Evolutionary conservation across 2,888 invertebrate species (phyloP), one percentile per base, ranked within the genome.

Genomic region (Mechanitis mazaeus): DNA sequence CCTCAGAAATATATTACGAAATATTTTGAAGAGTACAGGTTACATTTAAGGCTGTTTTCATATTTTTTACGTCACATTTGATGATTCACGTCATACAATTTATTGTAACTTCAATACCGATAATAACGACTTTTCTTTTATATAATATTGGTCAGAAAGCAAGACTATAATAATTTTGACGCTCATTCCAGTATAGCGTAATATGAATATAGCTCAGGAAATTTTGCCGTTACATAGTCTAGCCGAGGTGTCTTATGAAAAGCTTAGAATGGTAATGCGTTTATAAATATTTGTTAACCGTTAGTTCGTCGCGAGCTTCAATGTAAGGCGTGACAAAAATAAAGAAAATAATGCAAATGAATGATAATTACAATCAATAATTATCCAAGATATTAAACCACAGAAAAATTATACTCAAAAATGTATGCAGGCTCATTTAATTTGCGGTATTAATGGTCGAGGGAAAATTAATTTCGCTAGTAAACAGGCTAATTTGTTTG

Each of bases 291-390:
- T 79, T 67, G 42, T 70, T 69, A 68, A 72, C 87, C 85, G 86
- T 85, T 87, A 84, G 75, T 71, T 74, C 71, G 81, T 75, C 77
- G 78, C 75, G 77, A 74, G 77, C 76, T 74, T 72, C 74, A 77
- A 79, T 78, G 78, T 79, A 72, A 69, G 35, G 35, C 84, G 84
- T 85, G 85, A 81, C 72, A 65, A 60, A 77, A 9, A 42, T 42
- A 42, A 7, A 42, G 42, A 42, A 7, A 42, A 42, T 42, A 76
- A 81, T 85, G 72, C 45, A 33, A 46, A 63, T 58, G 35, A 31
- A 45, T 45, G n/a, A 42, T 28, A 12, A 28, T 45, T 33, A 7
- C 33, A 3, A n/a, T 38, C 38, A n/a, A 54, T 35, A 33, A 12
- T 9, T 33, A 42, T 55, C 50, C 7, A 50, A 56, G 31, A 50